These are phyloP conservation scores for Nettapus auritus DNA, from an alignment of 2,113 vertebrate species.

Conservation along the genomic window DNA sequence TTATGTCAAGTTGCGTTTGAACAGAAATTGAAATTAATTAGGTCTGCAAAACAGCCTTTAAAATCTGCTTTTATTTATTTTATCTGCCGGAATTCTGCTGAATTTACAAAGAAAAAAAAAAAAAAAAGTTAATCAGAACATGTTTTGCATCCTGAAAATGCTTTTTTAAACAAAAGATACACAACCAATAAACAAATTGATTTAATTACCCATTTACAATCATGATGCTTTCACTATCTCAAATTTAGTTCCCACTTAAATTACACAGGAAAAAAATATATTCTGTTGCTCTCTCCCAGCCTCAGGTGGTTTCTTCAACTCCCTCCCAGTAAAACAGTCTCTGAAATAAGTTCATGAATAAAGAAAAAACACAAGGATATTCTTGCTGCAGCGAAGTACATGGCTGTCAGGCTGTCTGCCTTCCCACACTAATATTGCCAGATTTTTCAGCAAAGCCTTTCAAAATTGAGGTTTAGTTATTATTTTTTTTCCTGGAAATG, in stretches of 20 bases:
- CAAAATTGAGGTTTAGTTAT: fast-evolving
- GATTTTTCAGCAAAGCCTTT: neutral
- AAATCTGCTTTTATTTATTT: neutral
- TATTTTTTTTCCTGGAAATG: neutral
- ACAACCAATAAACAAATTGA: neutral
- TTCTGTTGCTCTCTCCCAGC: neutral
- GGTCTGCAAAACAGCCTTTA: neutral
- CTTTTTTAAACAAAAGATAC: neutral
- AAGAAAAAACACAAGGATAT: neutral
- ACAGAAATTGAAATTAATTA: neutral
- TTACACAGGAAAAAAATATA: neutral
- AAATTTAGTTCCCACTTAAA: neutral
- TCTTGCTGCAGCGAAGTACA: neutral
- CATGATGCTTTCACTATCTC: neutral
- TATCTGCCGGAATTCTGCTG: neutral
- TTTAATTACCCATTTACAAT: neutral
- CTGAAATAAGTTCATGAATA: neutral
- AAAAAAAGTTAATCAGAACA: neutral
- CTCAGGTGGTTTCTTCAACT: neutral
- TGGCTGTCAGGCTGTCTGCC: neutral
- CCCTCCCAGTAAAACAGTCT: neutral
- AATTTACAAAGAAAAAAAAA: neutral
- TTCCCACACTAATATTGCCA: neutral
- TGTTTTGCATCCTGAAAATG: neutral
- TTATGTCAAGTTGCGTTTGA: neutral